Evolutionary conservation across 2,888 invertebrate species (phyloP).

Genomic region (Drosophila lutescens): DNA sequence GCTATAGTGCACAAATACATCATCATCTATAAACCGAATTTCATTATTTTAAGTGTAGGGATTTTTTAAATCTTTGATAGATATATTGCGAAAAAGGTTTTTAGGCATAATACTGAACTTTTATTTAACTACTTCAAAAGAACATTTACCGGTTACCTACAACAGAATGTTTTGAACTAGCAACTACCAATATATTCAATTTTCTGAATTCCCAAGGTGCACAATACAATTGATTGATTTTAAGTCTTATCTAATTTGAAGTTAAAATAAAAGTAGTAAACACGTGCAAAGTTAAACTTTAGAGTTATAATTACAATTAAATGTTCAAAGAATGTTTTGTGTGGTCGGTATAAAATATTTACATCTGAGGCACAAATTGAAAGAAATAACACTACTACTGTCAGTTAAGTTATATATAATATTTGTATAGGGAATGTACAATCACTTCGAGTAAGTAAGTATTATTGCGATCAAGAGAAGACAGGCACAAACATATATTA

Average conservation of each 20-base stretch:
- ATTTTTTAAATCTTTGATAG: conserved; percentile 18
- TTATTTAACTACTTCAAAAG: conserved; percentile 8
- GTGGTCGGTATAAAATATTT: conserved; percentile 24
- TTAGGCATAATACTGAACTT: conserved; percentile 30
- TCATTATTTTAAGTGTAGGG: background rate
- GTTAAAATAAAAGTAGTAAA: background rate
- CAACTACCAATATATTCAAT: conserved; percentile 19
- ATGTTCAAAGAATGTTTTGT: conserved; percentile 19
- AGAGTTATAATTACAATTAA: conserved; percentile 17
- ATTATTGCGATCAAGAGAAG: conserved; percentile 74
- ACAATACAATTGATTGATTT: conserved; percentile 6
- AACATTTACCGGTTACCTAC: conserved; percentile 12
- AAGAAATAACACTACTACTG: conserved; percentile 33
- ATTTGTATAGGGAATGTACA: conserved; percentile 71
- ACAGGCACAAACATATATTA: conserved; percentile 67
- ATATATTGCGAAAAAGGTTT: background rate
- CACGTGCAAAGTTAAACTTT: conserved; percentile 2
- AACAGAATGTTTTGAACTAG: conserved; percentile 17
- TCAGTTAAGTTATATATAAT: conserved; percentile 41
- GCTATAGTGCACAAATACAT: background rate
- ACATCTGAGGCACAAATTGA: conserved; percentile 30
- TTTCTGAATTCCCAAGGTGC: conserved; percentile 20
- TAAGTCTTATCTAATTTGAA: background rate
- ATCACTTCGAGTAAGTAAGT: conserved; percentile 76
- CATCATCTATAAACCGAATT: background rate